phyloP scores from a whole-genome alignment of 1,140 invertebrate species.

The Drosophila tropicalis region DNA sequence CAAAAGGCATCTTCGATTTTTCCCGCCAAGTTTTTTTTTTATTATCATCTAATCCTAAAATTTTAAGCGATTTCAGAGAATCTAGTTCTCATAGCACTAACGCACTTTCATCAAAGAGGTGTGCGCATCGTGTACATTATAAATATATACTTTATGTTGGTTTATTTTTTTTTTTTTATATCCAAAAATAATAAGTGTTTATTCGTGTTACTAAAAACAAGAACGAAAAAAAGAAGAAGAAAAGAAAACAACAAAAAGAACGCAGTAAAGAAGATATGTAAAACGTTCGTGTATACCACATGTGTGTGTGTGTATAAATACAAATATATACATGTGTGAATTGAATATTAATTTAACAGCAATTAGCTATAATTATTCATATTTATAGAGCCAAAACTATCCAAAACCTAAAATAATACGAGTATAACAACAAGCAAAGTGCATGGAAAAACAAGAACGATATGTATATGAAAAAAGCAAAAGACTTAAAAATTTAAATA shows the following conservation, averaged over 20 bases:
- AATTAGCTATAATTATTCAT: conserved; percentile 80
- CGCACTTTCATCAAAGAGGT: conserved; percentile 19
- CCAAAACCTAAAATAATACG: conserved; percentile 75
- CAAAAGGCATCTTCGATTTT: conserved; percentile 24
- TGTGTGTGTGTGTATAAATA: conserved; percentile 32
- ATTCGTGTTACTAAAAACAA: conserved; percentile 58
- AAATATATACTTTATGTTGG: conserved; percentile 42
- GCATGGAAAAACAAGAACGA: conserved; percentile 49
- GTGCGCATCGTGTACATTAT: conserved; percentile 65
- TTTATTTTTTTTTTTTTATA: conserved; percentile 25
- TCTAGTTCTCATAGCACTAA: conserved; percentile 39
- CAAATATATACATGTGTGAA: conserved; percentile 51
- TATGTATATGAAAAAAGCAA: conserved; percentile 66
- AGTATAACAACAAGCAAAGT: conserved; percentile 60
- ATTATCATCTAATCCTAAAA: conserved; percentile 48
- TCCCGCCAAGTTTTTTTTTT: conserved; percentile 43
- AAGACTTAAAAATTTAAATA: conserved; percentile 82
- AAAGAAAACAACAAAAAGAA: neutral
- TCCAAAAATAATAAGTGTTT: conserved; percentile 39
- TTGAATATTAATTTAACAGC: conserved; percentile 78
- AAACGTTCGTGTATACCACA: conserved; percentile 53
- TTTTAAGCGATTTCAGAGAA: conserved; percentile 45
- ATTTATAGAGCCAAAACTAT: conserved; percentile 81
- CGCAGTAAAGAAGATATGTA: neutral
- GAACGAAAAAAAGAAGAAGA: conserved; percentile 2